A percentile compares a stretch with the other conserved stretches of the same genome.
phyloP scores from a whole-genome alignment of 2,113 vertebrate genomes.

The Conger conger region DNA sequence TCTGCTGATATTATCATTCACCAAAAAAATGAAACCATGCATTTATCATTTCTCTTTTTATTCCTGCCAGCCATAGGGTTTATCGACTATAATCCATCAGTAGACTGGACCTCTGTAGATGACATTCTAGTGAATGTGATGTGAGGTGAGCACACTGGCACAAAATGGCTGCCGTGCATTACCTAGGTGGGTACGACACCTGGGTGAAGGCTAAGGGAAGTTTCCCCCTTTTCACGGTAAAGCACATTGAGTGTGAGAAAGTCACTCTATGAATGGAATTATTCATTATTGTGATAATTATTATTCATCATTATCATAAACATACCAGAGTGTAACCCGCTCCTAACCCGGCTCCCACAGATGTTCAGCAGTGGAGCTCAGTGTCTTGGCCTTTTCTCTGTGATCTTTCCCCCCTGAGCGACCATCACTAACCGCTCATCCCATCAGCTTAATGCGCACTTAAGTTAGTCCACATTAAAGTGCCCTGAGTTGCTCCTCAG shows the following conservation, averaged over 20 bases:
- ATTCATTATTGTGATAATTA: no score
- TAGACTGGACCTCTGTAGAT: not conserved
- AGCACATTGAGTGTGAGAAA: no score
- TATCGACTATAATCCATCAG: not conserved
- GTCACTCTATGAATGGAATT: no score
- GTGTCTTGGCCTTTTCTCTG: not conserved
- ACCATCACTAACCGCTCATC: not conserved
- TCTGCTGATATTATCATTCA: not conserved
- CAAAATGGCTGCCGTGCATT: no score
- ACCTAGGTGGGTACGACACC: no score
- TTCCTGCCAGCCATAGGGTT: not conserved
- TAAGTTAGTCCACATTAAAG: not conserved
- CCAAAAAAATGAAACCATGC: not conserved
- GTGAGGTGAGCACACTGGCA: no score
- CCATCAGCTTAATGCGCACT: constrained; percentile 13
- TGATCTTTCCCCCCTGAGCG: not conserved
- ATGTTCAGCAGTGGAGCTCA: not conserved
- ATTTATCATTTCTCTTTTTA: not conserved
- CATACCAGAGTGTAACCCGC: not conserved
- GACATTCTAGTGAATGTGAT: not conserved
- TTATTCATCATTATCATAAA: no score
- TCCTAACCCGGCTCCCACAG: not conserved
- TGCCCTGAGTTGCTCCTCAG: not conserved
- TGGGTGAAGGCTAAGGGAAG: no score
- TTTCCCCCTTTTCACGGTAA: no score